Base-by-base conservation (phyloP, 2,888 invertebrate genomes). In the Pegoplata infirma region DNA sequence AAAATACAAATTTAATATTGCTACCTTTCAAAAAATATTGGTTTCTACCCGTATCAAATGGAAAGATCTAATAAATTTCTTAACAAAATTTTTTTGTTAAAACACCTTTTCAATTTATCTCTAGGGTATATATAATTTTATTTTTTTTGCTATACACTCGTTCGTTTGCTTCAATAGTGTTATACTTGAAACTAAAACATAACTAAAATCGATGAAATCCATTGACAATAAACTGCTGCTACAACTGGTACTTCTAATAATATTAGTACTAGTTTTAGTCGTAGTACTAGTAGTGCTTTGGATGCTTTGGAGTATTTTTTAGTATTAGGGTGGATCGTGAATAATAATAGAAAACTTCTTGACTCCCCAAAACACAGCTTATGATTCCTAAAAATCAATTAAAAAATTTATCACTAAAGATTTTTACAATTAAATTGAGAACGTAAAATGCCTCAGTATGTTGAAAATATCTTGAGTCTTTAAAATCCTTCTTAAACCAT, bases 31-130 rank as follows among this genome's bases (percentile, higher is more conserved):
- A 40, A 40, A n/a, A 40, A 12, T 4, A 40, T 2, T 40, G 36
- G 36, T 40, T 40, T 40, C 2, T n/a, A 40, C 5, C 12, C 36
- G n/a, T 40, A 40, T 40, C 36, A 40, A 25, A 12, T 40, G n/a
- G 5, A 40, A 40, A 40, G 12, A 40, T 40, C 36, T 40, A 40
- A n/a, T 40, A 40, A 40, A 40, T 40, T 40, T 40, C 36, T n/a
- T 40, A n/a, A n/a, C 6, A 36, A 1, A 12, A 3, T 40, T 40
- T 40, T 40, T 59, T 32, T 58, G 56, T 66, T n/a, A 73, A 49
- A 66, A 51, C 73, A 73, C 66, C 73, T 73, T 73, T 46, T 21
- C 19, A 74, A 67, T 67, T 67, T 67, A 25, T 61, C 67, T 59
- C 46, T 32, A 46, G 66, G 74, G 44, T 51, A 61, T 74, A 61